These are phyloP conservation scores for Perizoma flavofasciatum DNA, from an alignment of 2,888 invertebrate genomes.

Conservation along the genomic window DNA sequence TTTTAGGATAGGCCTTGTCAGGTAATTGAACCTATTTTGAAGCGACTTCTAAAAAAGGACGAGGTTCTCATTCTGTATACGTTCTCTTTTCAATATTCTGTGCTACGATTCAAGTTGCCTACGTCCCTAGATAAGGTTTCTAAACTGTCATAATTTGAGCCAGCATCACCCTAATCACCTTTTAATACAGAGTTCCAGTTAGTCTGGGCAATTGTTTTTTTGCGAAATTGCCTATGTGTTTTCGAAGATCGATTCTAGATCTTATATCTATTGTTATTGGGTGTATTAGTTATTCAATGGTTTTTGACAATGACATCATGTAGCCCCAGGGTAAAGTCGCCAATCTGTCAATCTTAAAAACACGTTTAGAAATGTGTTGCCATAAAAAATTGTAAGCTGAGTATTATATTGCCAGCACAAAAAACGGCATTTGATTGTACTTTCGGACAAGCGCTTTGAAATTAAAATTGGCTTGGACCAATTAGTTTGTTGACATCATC, in stretches of 20 bases:
- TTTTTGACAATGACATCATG: conserved; percentile 28
- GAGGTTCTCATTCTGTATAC: no score
- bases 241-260: conserved; percentile 7
- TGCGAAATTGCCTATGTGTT: conserved; percentile 10
- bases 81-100: no score
- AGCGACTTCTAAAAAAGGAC: no score
- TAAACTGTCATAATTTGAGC: conserved; percentile 37
- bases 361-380: conserved; percentile 43
- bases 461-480: conserved; percentile 17
- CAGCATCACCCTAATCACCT: conserved; percentile 12
- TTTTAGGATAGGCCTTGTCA: no score
- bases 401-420: conserved; percentile 17
- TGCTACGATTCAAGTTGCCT: no score
- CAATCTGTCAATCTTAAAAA: conserved; percentile 54
- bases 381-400: conserved; percentile 32
- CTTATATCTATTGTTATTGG: conserved; percentile 2
- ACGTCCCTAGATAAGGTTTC: conserved; percentile 6
- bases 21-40: no score
- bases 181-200: conserved; percentile 30
- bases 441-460: conserved; percentile 21
- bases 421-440: conserved; percentile 16
- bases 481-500: conserved; percentile 17
- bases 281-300: neutral
- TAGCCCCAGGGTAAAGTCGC: conserved; percentile 46
- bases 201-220: conserved; percentile 18